Evolutionary conservation across 2,797 vertebrate genomes (phyloP).

Genomic region (Microctenopoma lineatum): DNA sequence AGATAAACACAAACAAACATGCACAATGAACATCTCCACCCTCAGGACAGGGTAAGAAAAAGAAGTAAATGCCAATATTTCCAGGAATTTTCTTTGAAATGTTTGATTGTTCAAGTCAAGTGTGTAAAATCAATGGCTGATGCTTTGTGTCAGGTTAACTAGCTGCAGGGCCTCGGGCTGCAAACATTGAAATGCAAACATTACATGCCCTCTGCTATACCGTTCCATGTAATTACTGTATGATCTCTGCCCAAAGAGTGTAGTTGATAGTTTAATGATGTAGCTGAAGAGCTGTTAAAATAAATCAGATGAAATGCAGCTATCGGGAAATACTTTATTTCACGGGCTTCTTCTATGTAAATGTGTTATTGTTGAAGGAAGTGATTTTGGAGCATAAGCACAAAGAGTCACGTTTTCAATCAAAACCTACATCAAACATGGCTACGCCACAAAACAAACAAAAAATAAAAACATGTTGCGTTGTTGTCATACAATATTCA

Average conservation of each 20-base stretch:
- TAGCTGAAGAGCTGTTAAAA: constrained; percentile 41
- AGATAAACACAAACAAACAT: constrained; percentile 37
- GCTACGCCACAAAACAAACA: constrained; percentile 55
- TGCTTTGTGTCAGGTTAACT: constrained; percentile 51
- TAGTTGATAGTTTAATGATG: constrained; percentile 50
- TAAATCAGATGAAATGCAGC: constrained; percentile 16
- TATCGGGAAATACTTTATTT: constrained; percentile 12
- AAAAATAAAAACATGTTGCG: constrained; percentile 68
- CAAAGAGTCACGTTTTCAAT: constrained; percentile 36
- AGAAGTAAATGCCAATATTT: constrained; percentile 83
- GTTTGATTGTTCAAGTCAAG: constrained; percentile 74
- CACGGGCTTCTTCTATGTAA: constrained; percentile 8
- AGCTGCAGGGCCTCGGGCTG: constrained; percentile 34
- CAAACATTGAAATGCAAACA: constrained; percentile 57
- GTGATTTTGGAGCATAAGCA: constrained; percentile 20
- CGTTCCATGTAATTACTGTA: constrained; percentile 50
- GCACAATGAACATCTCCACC: constrained; percentile 30
- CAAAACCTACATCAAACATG: constrained; percentile 56
- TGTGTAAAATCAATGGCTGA: constrained; percentile 64
- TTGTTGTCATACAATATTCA: constrained; percentile 75
- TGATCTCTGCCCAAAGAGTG: constrained; percentile 51
- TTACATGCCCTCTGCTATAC: constrained; percentile 42
- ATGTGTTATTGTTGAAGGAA: constrained; percentile 19
- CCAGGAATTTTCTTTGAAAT: constrained; percentile 70
- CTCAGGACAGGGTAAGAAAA: constrained; percentile 50